Evolutionary conservation across 2,797 vertebrate species (phyloP).

Genomic region (Poeciliopsis infans): DNA sequence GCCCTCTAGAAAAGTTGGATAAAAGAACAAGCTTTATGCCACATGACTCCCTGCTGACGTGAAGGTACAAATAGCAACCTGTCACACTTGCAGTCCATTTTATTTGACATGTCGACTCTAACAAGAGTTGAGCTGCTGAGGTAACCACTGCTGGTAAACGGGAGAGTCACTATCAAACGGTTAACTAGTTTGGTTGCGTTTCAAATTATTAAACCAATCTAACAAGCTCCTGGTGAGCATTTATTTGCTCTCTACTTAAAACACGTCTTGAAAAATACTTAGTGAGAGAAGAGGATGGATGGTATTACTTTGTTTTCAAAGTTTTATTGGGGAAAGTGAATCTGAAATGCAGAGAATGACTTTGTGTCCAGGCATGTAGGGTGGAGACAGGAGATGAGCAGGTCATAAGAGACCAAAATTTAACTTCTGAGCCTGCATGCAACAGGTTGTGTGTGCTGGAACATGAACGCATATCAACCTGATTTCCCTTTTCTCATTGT

Average conservation of each 20-base stretch:
- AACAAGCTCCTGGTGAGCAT: not conserved
- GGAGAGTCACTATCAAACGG: not conserved
- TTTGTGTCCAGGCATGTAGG: not conserved
- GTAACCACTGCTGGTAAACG: not conserved
- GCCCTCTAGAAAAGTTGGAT: constrained; percentile 69
- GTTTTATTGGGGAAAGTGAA: not conserved
- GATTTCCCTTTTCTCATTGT: not conserved
- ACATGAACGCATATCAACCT: not conserved
- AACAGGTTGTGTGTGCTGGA: not conserved
- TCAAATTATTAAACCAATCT: not conserved
- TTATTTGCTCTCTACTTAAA: not conserved
- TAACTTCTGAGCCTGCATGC: not conserved
- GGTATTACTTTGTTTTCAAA: not conserved
- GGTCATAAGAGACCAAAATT: not conserved
- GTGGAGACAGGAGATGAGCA: not conserved
- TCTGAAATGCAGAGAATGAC: not conserved
- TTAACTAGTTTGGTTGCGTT: not conserved
- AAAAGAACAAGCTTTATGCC: constrained; percentile 49
- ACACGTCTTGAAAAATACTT: not conserved
- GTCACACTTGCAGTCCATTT: constrained; percentile 34
- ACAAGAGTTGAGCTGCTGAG: not conserved
- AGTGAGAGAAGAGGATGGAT: not conserved
- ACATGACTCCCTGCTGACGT: constrained; percentile 61
- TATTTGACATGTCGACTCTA: constrained; percentile 15
- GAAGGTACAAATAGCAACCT: constrained; percentile 43